Percentiles rank a stretch among this genome's conserved stretches.
These are phyloP conservation scores for Scaptomyza cyrtandrae DNA, from an alignment of 2,888 invertebrate genomes.

Conservation along the genomic window DNA sequence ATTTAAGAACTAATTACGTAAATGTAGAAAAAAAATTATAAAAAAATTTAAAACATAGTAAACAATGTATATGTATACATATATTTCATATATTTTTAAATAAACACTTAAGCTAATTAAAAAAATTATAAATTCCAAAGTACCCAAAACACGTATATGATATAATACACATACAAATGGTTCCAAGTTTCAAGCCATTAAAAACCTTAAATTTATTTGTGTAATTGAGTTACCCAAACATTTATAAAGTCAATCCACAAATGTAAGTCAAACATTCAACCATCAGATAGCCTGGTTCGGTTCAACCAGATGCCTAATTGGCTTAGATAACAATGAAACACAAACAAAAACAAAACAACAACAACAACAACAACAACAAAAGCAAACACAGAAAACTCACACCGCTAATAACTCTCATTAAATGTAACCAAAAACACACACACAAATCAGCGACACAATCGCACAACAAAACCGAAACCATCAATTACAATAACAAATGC, in stretches of 20 bases:
- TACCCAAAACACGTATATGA: too few relatives aligned
- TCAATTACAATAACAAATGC: slow-evolving; percentile 55
- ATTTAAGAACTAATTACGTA: too few relatives aligned
- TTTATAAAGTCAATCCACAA: slow-evolving; percentile 5
- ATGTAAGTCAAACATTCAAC: neutral
- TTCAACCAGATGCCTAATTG: slow-evolving; percentile 38
- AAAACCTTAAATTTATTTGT: neutral
- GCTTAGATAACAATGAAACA: slow-evolving; percentile 15
- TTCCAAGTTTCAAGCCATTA: too few relatives aligned
- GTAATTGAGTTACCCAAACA: slow-evolving; percentile 1
- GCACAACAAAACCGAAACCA: slow-evolving; percentile 58
- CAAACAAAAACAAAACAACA: neutral
- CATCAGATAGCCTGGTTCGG: slow-evolving; percentile 11
- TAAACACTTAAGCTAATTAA: too few relatives aligned
- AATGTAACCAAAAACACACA: slow-evolving; percentile 53
- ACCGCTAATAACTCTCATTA: slow-evolving; percentile 71
- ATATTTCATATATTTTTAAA: too few relatives aligned
- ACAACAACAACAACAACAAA: slow-evolving; percentile 3
- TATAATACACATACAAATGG: too few relatives aligned
- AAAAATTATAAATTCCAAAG: too few relatives aligned
- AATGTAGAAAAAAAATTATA: too few relatives aligned
- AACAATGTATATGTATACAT: too few relatives aligned
- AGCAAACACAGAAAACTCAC: slow-evolving; percentile 25
- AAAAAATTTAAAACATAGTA: too few relatives aligned
- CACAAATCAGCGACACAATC: slow-evolving; percentile 54